phyloP scores from a whole-genome alignment of 2,888 invertebrate genomes.

The Himalopsyche japonica region DNA sequence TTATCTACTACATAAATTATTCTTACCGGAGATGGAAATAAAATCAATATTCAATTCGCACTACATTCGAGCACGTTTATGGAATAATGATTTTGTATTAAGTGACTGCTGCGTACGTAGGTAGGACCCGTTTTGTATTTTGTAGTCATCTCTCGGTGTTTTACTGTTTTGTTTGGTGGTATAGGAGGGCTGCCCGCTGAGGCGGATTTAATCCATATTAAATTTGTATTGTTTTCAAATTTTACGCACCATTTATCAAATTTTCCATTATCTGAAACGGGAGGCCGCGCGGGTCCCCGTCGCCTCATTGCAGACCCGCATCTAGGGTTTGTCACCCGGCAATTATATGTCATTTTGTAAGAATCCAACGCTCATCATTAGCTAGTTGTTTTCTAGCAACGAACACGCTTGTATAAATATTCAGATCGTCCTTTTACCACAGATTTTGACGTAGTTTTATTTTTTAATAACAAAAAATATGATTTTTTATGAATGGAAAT shows the following conservation, averaged over 20 bases:
- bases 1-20: neutral
- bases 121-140: neutral
- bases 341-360: neutral
- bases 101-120: neutral
- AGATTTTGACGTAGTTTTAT: too few relatives aligned
- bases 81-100: neutral
- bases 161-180: neutral
- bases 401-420: too few relatives aligned
- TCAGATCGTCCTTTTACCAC: too few relatives aligned
- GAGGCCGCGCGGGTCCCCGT: neutral
- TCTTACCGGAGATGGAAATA: neutral
- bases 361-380: neutral
- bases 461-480: too few relatives aligned
- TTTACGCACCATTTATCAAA: constrained; percentile 39
- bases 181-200: constrained; percentile 12
- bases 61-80: neutral
- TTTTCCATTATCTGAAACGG: constrained; percentile 28
- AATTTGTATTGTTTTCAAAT: constrained; percentile 40
- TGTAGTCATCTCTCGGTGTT: constrained; percentile 1
- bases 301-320: neutral
- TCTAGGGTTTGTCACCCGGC: neutral
- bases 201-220: constrained; percentile 35
- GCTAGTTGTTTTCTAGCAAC: too few relatives aligned
- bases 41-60: neutral
- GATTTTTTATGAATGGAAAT: too few relatives aligned